A percentile compares a stretch with the other conserved stretches of the same genome.
phyloP scores from a whole-genome alignment of 2,113 vertebrate species.

The Gavia stellata region DNA sequence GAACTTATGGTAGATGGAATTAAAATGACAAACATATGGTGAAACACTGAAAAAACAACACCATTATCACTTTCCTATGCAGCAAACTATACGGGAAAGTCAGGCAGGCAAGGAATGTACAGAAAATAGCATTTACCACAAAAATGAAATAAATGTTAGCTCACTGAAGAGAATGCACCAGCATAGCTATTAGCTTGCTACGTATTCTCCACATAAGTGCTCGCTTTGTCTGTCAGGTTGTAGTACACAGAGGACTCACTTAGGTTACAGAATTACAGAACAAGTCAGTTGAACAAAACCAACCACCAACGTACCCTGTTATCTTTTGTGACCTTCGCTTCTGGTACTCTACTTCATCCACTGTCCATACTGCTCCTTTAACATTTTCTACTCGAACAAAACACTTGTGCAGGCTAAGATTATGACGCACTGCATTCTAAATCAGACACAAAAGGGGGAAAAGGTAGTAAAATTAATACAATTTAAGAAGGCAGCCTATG shows the following conservation, averaged over 20 bases:
- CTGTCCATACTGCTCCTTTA: conserved; percentile 99
- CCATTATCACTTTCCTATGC: neutral
- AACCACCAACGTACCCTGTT: conserved; percentile 86
- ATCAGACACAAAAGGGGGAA: conserved; percentile 69
- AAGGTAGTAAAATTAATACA: conserved; percentile 71
- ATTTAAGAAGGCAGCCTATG: conserved; percentile 69
- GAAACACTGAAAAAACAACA: conserved; percentile 22
- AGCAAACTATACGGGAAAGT: neutral
- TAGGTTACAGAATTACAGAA: conserved; percentile 52
- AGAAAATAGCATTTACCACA: conserved; percentile 44
- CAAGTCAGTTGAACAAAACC: conserved; percentile 63
- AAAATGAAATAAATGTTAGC: conserved; percentile 56
- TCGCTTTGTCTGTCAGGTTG: conserved; percentile 54
- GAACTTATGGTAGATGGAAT: conserved; percentile 32
- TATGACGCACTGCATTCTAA: conserved; percentile 98
- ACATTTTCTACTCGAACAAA: conserved; percentile 99
- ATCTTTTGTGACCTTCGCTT: conserved; percentile 99
- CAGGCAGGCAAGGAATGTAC: neutral
- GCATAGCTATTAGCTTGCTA: conserved; percentile 34
- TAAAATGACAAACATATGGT: conserved; percentile 64
- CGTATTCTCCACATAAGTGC: conserved; percentile 15
- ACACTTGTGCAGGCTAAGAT: conserved; percentile 99
- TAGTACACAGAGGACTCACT: conserved; percentile 53
- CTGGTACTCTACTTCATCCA: conserved; percentile 99
- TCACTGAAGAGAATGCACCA: conserved; percentile 45